Percentiles rank a stretch among this genome's conserved stretches.
Conservation (phyloP, 1,140 invertebrate genomes). For the Ceratina calcarata region DNA sequence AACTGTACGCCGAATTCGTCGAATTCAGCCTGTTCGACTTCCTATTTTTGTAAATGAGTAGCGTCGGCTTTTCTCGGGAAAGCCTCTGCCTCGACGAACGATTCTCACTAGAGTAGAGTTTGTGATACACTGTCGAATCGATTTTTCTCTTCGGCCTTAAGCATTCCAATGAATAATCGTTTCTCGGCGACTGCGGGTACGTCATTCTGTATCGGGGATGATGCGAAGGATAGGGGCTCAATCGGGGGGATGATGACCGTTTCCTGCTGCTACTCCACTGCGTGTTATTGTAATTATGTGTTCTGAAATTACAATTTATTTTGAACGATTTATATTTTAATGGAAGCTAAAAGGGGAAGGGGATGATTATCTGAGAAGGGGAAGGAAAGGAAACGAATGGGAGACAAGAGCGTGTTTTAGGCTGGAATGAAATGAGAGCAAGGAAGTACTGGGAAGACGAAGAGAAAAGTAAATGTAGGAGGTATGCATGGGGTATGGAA, state of each 20-base stretch:
- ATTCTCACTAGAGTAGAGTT: background rate
- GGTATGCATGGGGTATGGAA: too few species aligned
- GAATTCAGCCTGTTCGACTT: background rate
- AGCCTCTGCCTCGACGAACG: background rate
- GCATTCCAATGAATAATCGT: background rate
- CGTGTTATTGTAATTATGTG: background rate
- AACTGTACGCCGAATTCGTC: background rate
- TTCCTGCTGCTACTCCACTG: background rate
- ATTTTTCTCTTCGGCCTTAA: background rate
- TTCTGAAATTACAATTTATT: constrained; percentile 1
- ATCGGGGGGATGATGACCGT: background rate
- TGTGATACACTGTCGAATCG: background rate
- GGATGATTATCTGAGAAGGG: too few species aligned
- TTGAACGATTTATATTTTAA: background rate
- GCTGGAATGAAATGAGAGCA: too few species aligned
- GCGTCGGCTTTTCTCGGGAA: constrained; percentile 1
- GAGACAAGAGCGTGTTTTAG: too few species aligned
- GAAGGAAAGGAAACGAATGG: too few species aligned
- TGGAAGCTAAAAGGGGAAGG: too few species aligned
- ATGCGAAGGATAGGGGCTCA: too few species aligned
- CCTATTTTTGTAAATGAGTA: background rate
- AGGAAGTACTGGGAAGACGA: too few species aligned
- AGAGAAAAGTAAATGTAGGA: too few species aligned
- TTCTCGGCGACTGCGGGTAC: background rate
- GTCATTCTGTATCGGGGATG: background rate